A percentile compares a stretch with the other conserved stretches of the same genome.
Conservation (phyloP, 2,888 invertebrate species). For the Caenorhabditis sp. region DNA sequence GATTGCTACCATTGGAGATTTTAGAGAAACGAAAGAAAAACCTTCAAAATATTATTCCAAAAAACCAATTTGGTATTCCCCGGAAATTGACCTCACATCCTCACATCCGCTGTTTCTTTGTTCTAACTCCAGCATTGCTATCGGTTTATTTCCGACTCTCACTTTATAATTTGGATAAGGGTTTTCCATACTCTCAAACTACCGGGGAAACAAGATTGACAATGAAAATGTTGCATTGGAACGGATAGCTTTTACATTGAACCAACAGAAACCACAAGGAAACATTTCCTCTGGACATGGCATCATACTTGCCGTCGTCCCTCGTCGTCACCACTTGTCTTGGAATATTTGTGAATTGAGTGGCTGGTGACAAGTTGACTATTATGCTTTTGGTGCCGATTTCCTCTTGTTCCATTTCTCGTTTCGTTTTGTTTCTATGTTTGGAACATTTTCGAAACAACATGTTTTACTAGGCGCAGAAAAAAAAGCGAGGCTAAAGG, state of each 20-base stretch:
- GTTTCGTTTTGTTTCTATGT: constrained; percentile 2
- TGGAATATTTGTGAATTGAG: constrained; percentile 31
- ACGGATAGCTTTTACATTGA: constrained; percentile 11
- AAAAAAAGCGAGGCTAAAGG: background rate
- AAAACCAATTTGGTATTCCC: background rate
- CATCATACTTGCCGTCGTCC: constrained; percentile 29
- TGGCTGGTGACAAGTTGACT: constrained; percentile 53
- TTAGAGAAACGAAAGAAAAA: background rate
- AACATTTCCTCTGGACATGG: constrained; percentile 38
- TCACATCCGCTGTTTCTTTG: background rate
- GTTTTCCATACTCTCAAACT: too few relatives aligned
- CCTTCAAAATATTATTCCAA: background rate
- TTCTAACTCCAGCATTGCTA: background rate
- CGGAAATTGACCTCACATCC: constrained; percentile 3
- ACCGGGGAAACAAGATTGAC: too few relatives aligned
- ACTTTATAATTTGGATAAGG: too few relatives aligned
- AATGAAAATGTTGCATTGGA: background rate
- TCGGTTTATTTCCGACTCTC: too few relatives aligned
- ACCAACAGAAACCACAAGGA: constrained; percentile 3
- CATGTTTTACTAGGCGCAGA: too few relatives aligned
- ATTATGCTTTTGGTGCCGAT: background rate
- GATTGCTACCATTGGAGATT: background rate
- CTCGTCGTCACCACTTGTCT: constrained; percentile 34
- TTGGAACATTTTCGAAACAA: background rate
- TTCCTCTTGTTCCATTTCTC: constrained; percentile 3